A percentile compares a stretch with the other conserved stretches of the same genome.
Conservation (phyloP, 1,140 invertebrate genomes). For the Conus ventricosus region DNA sequence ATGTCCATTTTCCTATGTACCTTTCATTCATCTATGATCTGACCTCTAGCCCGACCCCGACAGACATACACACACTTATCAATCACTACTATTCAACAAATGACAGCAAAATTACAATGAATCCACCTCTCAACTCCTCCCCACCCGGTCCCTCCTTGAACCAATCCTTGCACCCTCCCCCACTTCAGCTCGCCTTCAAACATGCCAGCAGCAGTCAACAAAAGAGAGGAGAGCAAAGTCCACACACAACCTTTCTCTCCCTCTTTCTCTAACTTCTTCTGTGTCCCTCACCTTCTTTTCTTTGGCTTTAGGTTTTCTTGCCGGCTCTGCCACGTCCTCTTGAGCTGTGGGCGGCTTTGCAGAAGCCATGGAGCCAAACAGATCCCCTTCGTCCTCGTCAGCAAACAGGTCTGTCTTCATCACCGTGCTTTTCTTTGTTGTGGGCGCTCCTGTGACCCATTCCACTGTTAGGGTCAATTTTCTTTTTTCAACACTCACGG, state of each 20-base stretch:
- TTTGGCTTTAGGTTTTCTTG: constrained; percentile 37
- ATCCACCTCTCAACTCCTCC: background rate
- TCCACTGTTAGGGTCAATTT: too few relatives aligned
- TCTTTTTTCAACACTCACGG: too few relatives aligned
- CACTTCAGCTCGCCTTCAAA: background rate
- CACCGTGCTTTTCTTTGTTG: constrained; percentile 25
- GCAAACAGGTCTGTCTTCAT: constrained; percentile 49
- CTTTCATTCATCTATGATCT: too few relatives aligned
- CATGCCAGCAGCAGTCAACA: too few relatives aligned
- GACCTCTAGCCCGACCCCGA: too few relatives aligned
- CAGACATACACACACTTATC: too few relatives aligned
- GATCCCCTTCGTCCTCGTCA: constrained; percentile 52
- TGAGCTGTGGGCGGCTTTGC: constrained; percentile 2
- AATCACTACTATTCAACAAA: background rate
- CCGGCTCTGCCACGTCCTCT: constrained; percentile 4
- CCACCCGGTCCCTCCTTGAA: background rate
- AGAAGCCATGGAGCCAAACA: constrained; percentile 32
- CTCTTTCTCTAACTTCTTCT: background rate
- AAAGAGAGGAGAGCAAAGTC: too few relatives aligned
- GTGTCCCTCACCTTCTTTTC: constrained; percentile 38
- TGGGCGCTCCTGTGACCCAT: background rate
- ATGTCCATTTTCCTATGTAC: too few relatives aligned
- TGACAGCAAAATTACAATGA: too few relatives aligned
- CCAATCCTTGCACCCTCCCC: background rate
- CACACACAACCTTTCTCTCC: too few relatives aligned